phyloP scores from a whole-genome alignment of 2,797 vertebrate genomes.

The Cuculus canorus region DNA sequence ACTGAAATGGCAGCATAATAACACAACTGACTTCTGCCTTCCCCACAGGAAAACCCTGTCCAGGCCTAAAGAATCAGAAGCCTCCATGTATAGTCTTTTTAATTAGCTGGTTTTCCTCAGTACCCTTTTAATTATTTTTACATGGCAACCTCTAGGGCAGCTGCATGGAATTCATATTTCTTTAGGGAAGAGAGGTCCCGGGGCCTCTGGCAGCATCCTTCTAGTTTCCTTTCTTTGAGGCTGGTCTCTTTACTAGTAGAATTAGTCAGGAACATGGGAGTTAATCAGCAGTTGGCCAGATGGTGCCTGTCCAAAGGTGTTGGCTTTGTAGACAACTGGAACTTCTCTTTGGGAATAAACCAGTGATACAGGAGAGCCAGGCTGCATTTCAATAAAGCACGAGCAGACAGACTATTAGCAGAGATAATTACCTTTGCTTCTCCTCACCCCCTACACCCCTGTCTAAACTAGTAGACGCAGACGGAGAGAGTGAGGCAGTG shows the following conservation, averaged over 20 bases:
- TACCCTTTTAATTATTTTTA: slow-evolving; percentile 52
- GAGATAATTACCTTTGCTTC: slow-evolving; percentile 51
- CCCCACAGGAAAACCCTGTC: neutral
- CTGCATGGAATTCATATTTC: slow-evolving; percentile 18
- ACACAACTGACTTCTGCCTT: neutral
- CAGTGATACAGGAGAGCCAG: slow-evolving; percentile 32
- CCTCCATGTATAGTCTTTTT: neutral
- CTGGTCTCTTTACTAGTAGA: neutral
- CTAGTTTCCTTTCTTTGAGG: neutral
- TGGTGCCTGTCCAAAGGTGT: slow-evolving; percentile 76
- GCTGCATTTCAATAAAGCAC: slow-evolving; percentile 72
- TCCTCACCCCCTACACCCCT: neutral
- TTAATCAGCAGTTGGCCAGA: slow-evolving; percentile 71
- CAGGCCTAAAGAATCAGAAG: neutral
- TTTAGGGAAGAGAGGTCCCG: neutral
- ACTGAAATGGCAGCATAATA: neutral
- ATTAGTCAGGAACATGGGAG: slow-evolving; percentile 33
- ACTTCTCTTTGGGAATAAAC: slow-evolving; percentile 71
- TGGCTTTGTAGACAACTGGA: slow-evolving; percentile 72
- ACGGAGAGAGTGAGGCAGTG: neutral
- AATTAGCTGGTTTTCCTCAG: slow-evolving; percentile 36
- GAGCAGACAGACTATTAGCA: slow-evolving; percentile 62
- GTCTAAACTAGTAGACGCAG: neutral
- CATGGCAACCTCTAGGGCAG: neutral
- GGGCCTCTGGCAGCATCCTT: slow-evolving; percentile 7